Percentiles rank a stretch among this genome's conserved stretches.
These are phyloP conservation scores for Hiodon tergisus DNA, from an alignment of 2,113 vertebrate genomes.

Conservation along the genomic window DNA sequence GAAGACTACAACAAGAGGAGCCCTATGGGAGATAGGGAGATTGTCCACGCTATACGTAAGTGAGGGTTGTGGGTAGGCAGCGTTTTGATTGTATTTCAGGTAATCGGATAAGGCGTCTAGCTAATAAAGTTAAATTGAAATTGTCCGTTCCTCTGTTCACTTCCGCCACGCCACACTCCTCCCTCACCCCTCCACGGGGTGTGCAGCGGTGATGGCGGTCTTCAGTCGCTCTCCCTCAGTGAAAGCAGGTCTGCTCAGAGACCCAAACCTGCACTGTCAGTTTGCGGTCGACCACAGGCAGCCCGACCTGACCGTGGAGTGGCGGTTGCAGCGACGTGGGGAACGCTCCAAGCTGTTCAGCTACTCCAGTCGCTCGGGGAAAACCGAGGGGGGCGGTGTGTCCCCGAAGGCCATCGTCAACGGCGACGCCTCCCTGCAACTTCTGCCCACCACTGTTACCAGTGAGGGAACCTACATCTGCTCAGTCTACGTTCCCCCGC, in stretches of 20 bases:
- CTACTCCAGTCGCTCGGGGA: constrained; percentile 35
- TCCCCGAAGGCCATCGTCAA: constrained; percentile 33
- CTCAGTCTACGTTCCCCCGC: constrained; percentile 45
- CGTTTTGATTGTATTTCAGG: neutral
- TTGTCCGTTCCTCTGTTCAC: neutral
- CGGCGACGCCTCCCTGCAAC: constrained; percentile 54
- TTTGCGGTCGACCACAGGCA: constrained; percentile 55
- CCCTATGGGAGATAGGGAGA: constrained; percentile 45
- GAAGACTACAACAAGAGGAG: constrained; percentile 32
- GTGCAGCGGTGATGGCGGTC: constrained; percentile 53
- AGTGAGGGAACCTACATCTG: constrained; percentile 58
- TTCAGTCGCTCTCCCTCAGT: constrained; percentile 48
- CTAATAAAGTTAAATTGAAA: no score
- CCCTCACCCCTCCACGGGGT: neutral
- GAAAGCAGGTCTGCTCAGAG: constrained; percentile 37
- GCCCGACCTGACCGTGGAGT: constrained; percentile 37
- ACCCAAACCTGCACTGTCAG: constrained; percentile 56
- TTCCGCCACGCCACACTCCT: no score
- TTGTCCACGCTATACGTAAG: constrained; percentile 52
- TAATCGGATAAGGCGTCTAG: no score
- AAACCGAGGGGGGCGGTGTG: constrained; percentile 35
- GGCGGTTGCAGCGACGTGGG: constrained; percentile 46
- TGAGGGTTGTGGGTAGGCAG: neutral
- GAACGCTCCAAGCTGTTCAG: constrained; percentile 43
- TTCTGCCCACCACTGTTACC: constrained; percentile 36